Evolutionary conservation across 1,140 invertebrate genomes (phyloP).

Genomic region (Pseudomyrmex pallidus): DNA sequence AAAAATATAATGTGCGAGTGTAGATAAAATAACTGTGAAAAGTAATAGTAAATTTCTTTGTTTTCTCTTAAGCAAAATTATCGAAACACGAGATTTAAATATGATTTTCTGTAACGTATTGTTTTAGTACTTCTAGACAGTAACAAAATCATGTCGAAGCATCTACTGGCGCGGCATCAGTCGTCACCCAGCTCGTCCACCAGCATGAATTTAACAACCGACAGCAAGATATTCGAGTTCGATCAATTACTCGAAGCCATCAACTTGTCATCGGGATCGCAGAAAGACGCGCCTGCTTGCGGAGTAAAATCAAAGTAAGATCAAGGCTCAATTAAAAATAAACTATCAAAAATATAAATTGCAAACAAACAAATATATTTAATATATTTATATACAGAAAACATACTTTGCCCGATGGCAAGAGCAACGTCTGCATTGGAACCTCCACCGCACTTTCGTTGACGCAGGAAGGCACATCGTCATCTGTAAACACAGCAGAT

Average conservation of each 20-base stretch:
- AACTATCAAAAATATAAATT: constrained; percentile 31
- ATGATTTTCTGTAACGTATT: not conserved
- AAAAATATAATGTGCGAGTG: not conserved
- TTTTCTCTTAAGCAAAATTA: not conserved
- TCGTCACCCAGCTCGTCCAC: constrained; percentile 75
- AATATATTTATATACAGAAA: constrained; percentile 66
- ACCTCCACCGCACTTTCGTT: constrained; percentile 70
- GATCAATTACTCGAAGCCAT: constrained; percentile 78
- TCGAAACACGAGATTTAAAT: not conserved
- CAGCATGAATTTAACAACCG: constrained; percentile 72
- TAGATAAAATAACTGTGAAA: not conserved
- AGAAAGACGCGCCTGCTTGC: constrained; percentile 70
- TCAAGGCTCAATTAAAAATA: not conserved
- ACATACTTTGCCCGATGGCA: constrained; percentile 68
- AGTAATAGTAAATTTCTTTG: not conserved
- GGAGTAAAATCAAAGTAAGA: constrained; percentile 75
- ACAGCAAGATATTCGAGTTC: constrained; percentile 76
- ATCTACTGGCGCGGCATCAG: constrained; percentile 74
- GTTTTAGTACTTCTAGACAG: constrained; percentile 75
- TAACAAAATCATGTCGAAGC: constrained; percentile 74
- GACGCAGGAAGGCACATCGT: constrained; percentile 70
- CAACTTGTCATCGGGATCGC: constrained; percentile 71
- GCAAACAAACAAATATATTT: not conserved
- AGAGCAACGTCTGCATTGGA: constrained; percentile 58
- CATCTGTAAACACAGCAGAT: constrained; percentile 68